A percentile compares a stretch with the other conserved stretches of the same genome.
These are phyloP conservation scores for Tineola bisselliella DNA, from an alignment of 2,888 invertebrate species.

Conservation along the genomic window DNA sequence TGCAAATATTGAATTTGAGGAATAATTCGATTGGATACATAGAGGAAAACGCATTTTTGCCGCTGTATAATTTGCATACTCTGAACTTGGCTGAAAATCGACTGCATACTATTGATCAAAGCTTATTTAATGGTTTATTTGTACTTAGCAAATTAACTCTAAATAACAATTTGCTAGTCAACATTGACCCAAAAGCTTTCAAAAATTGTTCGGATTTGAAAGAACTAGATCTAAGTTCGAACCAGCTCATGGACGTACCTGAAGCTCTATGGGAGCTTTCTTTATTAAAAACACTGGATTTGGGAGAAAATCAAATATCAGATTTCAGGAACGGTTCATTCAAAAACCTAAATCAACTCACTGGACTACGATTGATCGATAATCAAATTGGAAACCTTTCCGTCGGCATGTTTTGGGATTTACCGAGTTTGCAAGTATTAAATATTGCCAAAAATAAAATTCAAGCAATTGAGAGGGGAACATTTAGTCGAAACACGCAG, in stretches of 20 bases:
- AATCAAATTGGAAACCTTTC: slow-evolving; percentile 89
- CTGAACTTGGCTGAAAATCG: slow-evolving; percentile 89
- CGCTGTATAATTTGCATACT: slow-evolving; percentile 88
- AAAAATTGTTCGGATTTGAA: slow-evolving; percentile 89
- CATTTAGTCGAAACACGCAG: slow-evolving; percentile 82
- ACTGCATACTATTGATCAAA: slow-evolving; percentile 81
- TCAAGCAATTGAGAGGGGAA: slow-evolving; percentile 83
- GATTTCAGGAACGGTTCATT: slow-evolving; percentile 86
- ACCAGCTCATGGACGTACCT: slow-evolving; percentile 83
- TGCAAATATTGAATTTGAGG: slow-evolving; percentile 85
- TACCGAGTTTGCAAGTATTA: slow-evolving; percentile 84
- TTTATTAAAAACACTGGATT: slow-evolving; percentile 86
- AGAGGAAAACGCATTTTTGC: slow-evolving; percentile 87
- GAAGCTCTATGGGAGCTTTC: slow-evolving; percentile 83
- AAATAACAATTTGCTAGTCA: slow-evolving; percentile 85
- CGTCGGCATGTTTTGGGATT: slow-evolving; percentile 86
- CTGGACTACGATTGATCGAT: slow-evolving; percentile 86
- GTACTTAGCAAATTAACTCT: slow-evolving; percentile 85
- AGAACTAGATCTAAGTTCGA: slow-evolving; percentile 88
- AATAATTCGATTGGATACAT: slow-evolving; percentile 91
- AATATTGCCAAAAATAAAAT: slow-evolving; percentile 92
- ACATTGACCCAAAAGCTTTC: slow-evolving; percentile 82
- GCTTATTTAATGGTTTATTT: slow-evolving; percentile 84
- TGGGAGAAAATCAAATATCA: slow-evolving; percentile 91
- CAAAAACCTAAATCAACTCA: slow-evolving; percentile 84